Evolutionary conservation across 1,140 invertebrate species (phyloP).

Genomic region (Aphis gossypii): DNA sequence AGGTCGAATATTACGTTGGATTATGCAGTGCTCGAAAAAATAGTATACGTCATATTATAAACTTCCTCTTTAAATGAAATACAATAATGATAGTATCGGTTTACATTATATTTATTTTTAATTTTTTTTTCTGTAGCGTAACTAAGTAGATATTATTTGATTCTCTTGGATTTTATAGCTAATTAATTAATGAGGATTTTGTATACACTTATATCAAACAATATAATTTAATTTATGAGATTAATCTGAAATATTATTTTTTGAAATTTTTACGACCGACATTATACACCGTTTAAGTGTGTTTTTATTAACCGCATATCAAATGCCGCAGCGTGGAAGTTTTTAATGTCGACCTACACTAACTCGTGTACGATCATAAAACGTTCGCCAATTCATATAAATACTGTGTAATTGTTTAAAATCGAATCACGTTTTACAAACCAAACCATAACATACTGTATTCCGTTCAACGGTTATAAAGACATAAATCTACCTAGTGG

Average conservation of each 20-base stretch:
- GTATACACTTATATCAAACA: too few relatives aligned
- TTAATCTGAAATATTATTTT: background rate
- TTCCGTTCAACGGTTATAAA: background rate
- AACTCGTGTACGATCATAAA: background rate
- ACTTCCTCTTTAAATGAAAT: too few relatives aligned
- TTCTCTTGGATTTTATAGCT: background rate
- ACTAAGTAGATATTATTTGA: background rate
- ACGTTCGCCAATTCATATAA: background rate
- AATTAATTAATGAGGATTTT: background rate
- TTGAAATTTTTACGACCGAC: background rate
- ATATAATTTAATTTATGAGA: background rate
- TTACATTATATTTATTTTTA: too few relatives aligned
- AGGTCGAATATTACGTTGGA: background rate
- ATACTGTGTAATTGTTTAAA: background rate
- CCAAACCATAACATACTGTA: background rate
- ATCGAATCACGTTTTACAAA: background rate
- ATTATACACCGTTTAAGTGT: background rate
- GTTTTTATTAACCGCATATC: background rate
- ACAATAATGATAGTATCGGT: too few relatives aligned
- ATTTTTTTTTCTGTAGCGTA: background rate
- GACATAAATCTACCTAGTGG: background rate
- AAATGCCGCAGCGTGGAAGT: background rate
- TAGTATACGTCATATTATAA: too few relatives aligned
- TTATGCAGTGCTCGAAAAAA: too few relatives aligned
- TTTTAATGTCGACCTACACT: background rate